These are phyloP conservation scores for Aphidius gifuensis DNA, from an alignment of 1,140 invertebrate species.

Conservation along the genomic window DNA sequence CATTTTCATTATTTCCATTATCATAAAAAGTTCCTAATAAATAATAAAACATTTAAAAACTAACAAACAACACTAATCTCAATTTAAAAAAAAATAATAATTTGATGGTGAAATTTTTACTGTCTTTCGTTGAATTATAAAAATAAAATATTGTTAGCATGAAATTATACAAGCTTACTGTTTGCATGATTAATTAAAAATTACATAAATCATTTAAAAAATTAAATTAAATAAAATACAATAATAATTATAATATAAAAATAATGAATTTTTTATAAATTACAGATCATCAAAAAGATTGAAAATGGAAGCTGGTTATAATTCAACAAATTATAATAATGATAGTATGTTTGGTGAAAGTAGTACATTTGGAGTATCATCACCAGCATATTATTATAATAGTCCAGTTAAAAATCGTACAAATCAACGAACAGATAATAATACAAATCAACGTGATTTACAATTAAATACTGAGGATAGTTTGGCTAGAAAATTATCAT, in stretches of 20 bases:
- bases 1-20: conserved; percentile 30
- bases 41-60: conserved; percentile 36
- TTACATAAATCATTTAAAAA: not conserved
- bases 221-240: conserved; percentile 4
- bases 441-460: conserved; percentile 30
- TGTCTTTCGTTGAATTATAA: not conserved
- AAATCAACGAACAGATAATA: conserved; percentile 42
- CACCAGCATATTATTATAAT: conserved; percentile 45
- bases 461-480: conserved; percentile 43
- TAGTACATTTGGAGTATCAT: conserved; percentile 44
- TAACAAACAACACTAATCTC: conserved; percentile 16
- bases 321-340: conserved; percentile 45
- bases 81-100: not conserved
- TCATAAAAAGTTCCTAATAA: conserved; percentile 22
- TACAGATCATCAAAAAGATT: conserved; percentile 62
- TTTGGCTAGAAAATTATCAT: conserved; percentile 47
- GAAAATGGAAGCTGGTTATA: conserved; percentile 62
- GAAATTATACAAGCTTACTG: not conserved
- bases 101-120: not conserved
- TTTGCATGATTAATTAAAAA: not conserved
- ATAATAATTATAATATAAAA: not conserved
- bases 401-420: conserved; percentile 46
- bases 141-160: not conserved
- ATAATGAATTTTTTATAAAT: conserved; percentile 22
- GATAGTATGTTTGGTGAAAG: conserved; percentile 52